These are phyloP conservation scores for Epistrophella euchroma DNA, from an alignment of 2,888 invertebrate genomes.

Conservation along the genomic window DNA sequence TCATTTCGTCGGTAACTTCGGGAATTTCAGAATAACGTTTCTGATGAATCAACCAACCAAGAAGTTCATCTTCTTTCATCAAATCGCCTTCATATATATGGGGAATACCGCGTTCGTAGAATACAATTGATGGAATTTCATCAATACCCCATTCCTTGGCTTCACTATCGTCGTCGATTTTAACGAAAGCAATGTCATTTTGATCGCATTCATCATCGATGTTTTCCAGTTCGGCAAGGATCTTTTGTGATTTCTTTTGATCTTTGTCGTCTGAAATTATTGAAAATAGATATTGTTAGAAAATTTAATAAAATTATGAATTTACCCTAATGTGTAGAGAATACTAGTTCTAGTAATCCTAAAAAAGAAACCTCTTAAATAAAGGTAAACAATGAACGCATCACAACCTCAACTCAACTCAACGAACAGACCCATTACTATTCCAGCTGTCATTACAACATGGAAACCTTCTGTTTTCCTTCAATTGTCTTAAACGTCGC, in stretches of 20 bases:
- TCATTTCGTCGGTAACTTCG: conserved; percentile 96
- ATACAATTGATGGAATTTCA: conserved; percentile 91
- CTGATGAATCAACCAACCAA: conserved; percentile 96
- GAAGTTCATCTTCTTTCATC: conserved; percentile 94
- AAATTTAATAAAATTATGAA: no score
- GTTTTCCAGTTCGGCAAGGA: conserved; percentile 93
- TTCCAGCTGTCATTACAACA: no score
- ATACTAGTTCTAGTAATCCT: no score
- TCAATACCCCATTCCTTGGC: conserved; percentile 96
- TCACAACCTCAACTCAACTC: no score
- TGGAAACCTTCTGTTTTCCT: no score
- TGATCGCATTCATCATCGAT: conserved; percentile 97
- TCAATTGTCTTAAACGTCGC: no score
- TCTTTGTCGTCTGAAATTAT: conserved; percentile 91
- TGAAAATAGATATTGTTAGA: background rate
- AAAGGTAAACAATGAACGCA: no score
- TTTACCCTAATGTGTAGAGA: no score
- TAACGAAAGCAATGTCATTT: conserved; percentile 95
- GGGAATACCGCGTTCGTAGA: conserved; percentile 90
- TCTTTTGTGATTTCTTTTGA: conserved; percentile 94
- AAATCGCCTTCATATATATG: conserved; percentile 92
- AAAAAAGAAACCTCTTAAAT: no score
- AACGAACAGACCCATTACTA: no score
- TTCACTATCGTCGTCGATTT: conserved; percentile 94
- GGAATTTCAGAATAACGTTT: conserved; percentile 96